Evolutionary conservation across 2,113 vertebrate species (phyloP), one percentile per base, ranked within the genome.

Genomic region (Rana temporaria): DNA sequence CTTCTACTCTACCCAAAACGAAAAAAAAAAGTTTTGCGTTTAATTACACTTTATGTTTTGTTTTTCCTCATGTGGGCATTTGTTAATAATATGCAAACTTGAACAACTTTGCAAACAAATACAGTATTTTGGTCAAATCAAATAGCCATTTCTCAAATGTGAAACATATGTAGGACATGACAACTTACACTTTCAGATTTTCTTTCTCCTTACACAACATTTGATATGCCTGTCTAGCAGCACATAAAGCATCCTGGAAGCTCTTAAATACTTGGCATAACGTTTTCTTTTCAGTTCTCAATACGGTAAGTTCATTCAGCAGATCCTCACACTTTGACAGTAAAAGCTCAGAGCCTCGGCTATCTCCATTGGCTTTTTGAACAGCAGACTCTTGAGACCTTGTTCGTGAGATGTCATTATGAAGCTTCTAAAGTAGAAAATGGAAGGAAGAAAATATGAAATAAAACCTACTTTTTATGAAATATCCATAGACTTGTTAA

Each of bases 181-280:
- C 14, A 22, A 48, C 97, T 96, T 89, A 99, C 98, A n/a, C 87
- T 90, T 90, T 93, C n/a, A 95, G 84, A 72, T 87, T 89, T 56
- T 96, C 93, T 77, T 94, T 93, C 81, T 95, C 94, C 59, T 85
- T 89, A 20, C 82, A 85, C 63, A 95, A 86, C 82, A 80, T 90
- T 78, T 93, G 93, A 88, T 95, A 59, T 0, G 89, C 90, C 12
- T 85, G 87, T 74, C 88, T 90, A 2, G 84, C 89, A 32, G 87
- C 86, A 60, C 90, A 67, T 0, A 88, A 89, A 19, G 89, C 93
- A 64, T 88, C 87, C 84, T 92, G 90, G 85, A 95, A 96, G 55
- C 92, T 90, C 4, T 86, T 87, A 71, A 96, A 90, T 85, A 94
- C 88, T 86, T 88, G 86, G 32, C 90, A 86, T 71, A 95, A 94